phyloP scores from a whole-genome alignment of 2,113 vertebrate species.

The Rynchops niger region DNA sequence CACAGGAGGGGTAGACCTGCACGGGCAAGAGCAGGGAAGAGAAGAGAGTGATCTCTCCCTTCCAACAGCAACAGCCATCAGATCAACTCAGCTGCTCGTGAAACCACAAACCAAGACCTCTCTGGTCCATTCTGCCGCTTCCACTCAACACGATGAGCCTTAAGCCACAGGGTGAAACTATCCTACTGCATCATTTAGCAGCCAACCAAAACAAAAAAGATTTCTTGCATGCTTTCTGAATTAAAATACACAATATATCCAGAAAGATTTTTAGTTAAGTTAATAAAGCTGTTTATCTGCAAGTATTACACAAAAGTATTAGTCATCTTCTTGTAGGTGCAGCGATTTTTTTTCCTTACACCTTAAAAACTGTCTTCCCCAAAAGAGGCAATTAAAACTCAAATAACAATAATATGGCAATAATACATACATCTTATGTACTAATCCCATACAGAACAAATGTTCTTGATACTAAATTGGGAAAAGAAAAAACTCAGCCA shows the following conservation, averaged over 20 bases:
- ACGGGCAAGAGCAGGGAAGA: background rate
- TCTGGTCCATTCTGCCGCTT: background rate
- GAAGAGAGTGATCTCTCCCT: background rate
- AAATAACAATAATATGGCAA: background rate
- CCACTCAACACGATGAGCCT: background rate
- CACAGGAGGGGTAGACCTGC: background rate
- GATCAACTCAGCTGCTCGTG: background rate
- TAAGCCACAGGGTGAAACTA: background rate
- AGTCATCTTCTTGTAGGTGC: background rate
- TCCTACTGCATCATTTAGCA: background rate
- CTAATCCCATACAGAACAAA: background rate
- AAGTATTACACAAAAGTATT: background rate
- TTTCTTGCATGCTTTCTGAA: background rate
- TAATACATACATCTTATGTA: background rate
- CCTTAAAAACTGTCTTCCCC: background rate
- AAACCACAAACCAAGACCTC: background rate
- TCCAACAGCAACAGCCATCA: background rate
- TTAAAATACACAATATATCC: background rate
- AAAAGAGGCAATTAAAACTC: background rate
- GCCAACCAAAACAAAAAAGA: background rate
- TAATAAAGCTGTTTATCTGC: background rate
- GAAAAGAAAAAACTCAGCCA: background rate
- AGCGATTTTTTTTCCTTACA: background rate
- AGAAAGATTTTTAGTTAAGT: background rate
- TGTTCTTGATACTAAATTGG: background rate